Conservation (phyloP, 2,888 invertebrate species). For the Cyaniris semiargus region DNA sequence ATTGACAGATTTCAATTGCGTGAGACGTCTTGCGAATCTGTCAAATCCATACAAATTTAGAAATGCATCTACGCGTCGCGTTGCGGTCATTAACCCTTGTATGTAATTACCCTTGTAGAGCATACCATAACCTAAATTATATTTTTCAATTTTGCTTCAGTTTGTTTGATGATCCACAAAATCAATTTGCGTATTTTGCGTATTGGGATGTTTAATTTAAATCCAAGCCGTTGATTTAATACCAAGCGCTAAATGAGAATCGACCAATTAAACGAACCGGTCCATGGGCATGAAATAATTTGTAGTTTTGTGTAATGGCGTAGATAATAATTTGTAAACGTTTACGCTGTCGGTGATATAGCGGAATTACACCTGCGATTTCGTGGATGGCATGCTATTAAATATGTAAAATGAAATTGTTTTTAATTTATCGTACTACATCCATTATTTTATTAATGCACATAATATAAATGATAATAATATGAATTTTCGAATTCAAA, state of each 20-base stretch:
- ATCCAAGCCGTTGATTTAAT: constrained; percentile 60
- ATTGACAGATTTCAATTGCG: no score
- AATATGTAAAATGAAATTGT: neutral
- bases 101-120: no score
- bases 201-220: constrained; percentile 66
- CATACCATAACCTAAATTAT: neutral
- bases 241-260: constrained; percentile 48
- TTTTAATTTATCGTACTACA: neutral
- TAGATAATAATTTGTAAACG: constrained; percentile 36
- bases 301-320: constrained; percentile 35
- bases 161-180: neutral
- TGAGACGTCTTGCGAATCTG: no score
- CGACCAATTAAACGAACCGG: constrained; percentile 39
- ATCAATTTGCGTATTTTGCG: constrained; percentile 56
- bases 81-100: no score
- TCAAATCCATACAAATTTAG: no score
- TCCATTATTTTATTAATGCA: no score
- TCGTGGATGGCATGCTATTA: constrained; percentile 2
- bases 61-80: no score
- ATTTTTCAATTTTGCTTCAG: neutral
- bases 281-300: constrained; percentile 35
- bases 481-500: no score
- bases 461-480: no score
- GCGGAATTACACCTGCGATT: constrained; percentile 23
- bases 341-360: constrained; percentile 28